Percentiles rank a stretch among this genome's conserved stretches.
Conservation (phyloP, 1,140 invertebrate species). For the Lordiphosa clarofinis region DNA sequence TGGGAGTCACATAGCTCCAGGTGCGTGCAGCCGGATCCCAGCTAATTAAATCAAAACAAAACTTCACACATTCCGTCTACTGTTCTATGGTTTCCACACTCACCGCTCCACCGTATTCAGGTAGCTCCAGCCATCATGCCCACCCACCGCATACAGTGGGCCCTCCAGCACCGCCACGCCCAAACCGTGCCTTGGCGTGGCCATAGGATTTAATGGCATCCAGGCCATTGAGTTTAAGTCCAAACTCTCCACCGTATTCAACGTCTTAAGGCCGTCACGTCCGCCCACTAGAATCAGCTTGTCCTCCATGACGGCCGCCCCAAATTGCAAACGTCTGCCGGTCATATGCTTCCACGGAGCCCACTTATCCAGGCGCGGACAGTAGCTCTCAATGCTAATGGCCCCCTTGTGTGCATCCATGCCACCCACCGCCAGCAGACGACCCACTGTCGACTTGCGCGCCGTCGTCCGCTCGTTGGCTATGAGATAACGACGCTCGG, state of each 20-base stretch:
- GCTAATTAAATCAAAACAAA: slow-evolving; percentile 59
- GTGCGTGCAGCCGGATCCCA: slow-evolving; percentile 92
- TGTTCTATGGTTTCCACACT: not conserved
- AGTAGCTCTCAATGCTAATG: slow-evolving; percentile 94
- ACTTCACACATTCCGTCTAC: not conserved
- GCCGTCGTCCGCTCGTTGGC: slow-evolving; percentile 89
- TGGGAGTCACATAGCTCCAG: slow-evolving; percentile 93
- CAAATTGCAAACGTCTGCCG: slow-evolving; percentile 91
- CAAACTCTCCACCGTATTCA: slow-evolving; percentile 92
- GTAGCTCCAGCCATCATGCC: slow-evolving; percentile 97
- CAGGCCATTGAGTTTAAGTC: slow-evolving; percentile 89
- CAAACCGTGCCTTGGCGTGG: slow-evolving; percentile 93
- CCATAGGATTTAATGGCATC: slow-evolving; percentile 92
- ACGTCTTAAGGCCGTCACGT: slow-evolving; percentile 94
- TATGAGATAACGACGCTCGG: slow-evolving; percentile 89
- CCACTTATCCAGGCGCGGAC: slow-evolving; percentile 92
- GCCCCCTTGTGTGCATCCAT: slow-evolving; percentile 94
- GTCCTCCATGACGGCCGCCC: slow-evolving; percentile 91
- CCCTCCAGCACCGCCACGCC: slow-evolving; percentile 93
- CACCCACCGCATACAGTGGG: slow-evolving; percentile 95
- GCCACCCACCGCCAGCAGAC: slow-evolving; percentile 92
- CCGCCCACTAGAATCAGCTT: slow-evolving; percentile 92
- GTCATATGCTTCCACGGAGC: slow-evolving; percentile 89
- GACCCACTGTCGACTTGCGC: slow-evolving; percentile 93
- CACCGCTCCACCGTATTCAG: slow-evolving; percentile 93